Evolutionary conservation across 1,140 invertebrate genomes (phyloP), one percentile per base, ranked within the genome.

Genomic region (Mercenaria mercenaria): DNA sequence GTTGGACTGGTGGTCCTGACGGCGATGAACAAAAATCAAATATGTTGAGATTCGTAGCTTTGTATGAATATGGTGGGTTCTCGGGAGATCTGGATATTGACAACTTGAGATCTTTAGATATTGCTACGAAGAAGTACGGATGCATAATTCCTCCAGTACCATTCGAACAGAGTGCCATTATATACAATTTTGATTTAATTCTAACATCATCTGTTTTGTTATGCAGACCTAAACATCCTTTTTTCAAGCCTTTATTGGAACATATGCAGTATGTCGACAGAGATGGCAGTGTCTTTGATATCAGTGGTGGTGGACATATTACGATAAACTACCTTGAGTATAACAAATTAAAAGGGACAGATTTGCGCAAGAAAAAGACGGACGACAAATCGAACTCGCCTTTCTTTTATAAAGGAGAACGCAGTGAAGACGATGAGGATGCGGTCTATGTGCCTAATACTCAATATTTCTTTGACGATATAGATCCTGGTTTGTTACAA

Each of bases 381-480:
- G 34, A 39, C 15, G 15, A 37, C 50, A 47, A 69, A 23, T 50
- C 47, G 11, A 72, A 87, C 26, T 88, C 86, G n/a, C 86, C 86
- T n/a, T 88, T 67, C 43, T 67, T 80, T n/a, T 79, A 80, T 61
- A 80, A 88, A 81, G 86, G 86, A 18, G 34, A 37, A 18, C 89
- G 86, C 29, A 15, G 59, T 13, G 47, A 29, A 11, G 72, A 64
- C 34, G 69, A 91, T 50, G 80, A 81, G n/a, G 82, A 91, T 56
- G 88, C 90, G 0, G 76, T 90, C 13, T 93, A 92, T 89, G 47
- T 94, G 2, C 80, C 93, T 0, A 93, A 93, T 77, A 89, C 93
- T 1, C 90, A 93, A 37, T 94, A 93, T 67, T 94, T 94, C 69
- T 92, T 92, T 39, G 91, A 91, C 56, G 90, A 86, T 37, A 18